Percentiles rank a stretch among this genome's conserved stretches.
These are phyloP conservation scores for Macrobrachium nipponense DNA, from an alignment of 1,140 invertebrate species.

Conservation along the genomic window DNA sequence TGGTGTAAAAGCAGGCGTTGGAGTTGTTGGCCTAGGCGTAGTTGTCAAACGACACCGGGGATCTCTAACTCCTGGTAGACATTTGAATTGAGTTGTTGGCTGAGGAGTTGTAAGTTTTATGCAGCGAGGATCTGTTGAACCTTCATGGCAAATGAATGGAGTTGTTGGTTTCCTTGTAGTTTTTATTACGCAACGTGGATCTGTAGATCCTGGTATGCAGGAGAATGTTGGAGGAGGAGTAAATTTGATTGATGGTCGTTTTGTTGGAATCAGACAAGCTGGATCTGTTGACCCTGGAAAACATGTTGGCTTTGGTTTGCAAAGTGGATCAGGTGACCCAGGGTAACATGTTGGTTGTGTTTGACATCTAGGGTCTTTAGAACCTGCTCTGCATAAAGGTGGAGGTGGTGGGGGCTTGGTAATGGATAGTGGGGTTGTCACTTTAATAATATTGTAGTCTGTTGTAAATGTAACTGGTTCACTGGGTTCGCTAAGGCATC, in stretches of 20 bases:
- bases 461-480: constrained; percentile 35
- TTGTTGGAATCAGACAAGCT: background rate
- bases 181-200: constrained; percentile 23
- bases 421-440: constrained; percentile 37
- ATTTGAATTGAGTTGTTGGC: background rate
- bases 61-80: constrained; percentile 17
- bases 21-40: background rate
- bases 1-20: background rate
- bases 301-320: background rate
- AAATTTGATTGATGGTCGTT: background rate
- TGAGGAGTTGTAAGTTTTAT: background rate
- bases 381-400: constrained; percentile 41
- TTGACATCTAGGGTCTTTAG: constrained; percentile 26
- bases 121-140: constrained; percentile 63
- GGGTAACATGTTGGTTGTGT: background rate
- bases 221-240: background rate
- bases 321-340: background rate
- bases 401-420: constrained; percentile 29
- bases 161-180: constrained; percentile 64
- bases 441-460: constrained; percentile 8
- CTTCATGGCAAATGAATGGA: constrained; percentile 68
- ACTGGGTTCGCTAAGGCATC: constrained; percentile 46
- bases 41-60: constrained; percentile 66
- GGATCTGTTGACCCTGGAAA: constrained; percentile 24
- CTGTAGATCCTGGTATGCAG: constrained; percentile 45